These are phyloP conservation scores for Rhagoletis pomonella DNA, from an alignment of 1,140 invertebrate species.

Conservation along the genomic window DNA sequence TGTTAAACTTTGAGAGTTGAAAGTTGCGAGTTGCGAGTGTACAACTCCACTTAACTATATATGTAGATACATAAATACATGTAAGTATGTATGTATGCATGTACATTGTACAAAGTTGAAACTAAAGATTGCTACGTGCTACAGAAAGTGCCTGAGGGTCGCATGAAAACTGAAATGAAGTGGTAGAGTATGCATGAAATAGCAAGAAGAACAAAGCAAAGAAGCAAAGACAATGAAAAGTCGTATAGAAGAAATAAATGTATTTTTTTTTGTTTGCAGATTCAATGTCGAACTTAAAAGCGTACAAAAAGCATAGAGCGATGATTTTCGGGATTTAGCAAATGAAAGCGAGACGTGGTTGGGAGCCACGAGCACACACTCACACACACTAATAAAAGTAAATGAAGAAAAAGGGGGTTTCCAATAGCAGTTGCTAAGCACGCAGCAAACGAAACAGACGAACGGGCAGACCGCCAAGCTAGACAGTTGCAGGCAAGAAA, in stretches of 20 bases:
- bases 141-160: too few species aligned
- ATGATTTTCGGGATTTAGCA: too few species aligned
- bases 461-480: background rate
- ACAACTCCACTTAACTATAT: background rate
- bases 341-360: too few species aligned
- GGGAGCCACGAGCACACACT: background rate
- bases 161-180: constrained; percentile 13
- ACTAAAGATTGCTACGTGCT: too few species aligned
- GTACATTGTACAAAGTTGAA: too few species aligned
- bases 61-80: too few species aligned
- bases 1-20: too few species aligned
- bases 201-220: constrained; percentile 15
- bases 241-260: background rate
- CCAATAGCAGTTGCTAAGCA: constrained; percentile 7
- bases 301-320: constrained; percentile 10
- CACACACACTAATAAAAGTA: background rate
- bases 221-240: too few species aligned
- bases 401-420: background rate
- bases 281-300: constrained; percentile 32
- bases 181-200: background rate
- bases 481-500: constrained; percentile 8
- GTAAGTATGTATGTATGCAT: too few species aligned
- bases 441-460: background rate
- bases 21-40: background rate
- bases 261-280: background rate